Evolutionary conservation across 2,113 vertebrate species (phyloP), one percentile per base, ranked within the genome.

Genomic region (Podarcis muralis): DNA sequence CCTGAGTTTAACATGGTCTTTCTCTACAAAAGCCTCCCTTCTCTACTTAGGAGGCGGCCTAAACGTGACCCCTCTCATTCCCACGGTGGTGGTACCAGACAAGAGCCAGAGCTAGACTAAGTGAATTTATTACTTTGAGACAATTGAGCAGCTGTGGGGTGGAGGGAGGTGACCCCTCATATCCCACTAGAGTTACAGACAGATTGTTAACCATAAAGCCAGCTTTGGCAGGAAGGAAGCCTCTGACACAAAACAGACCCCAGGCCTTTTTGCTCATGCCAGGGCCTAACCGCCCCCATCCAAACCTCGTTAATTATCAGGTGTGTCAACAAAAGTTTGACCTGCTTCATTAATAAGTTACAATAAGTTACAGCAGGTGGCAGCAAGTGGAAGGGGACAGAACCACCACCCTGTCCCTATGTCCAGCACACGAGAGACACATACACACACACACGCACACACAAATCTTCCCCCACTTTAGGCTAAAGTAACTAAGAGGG

Each of bases 361-460:
- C 87, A 88, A 88, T 88, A 88, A 88, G 87, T 88, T 88, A 88
- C 62, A 88, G 81, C 87, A 88, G 87, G 87, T 88, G 81, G 87
- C 87, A 88, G 87, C 87, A 84, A 69, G 74, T 77, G 59, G 81
- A 53, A 25, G 6, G 79, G 72, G 43, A 88, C 87, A 69, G 74
- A 69, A 78, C 48, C 74, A 57, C 43, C 87, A 77, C 87, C 74
- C 23, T 84, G 87, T 84, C 87, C 87, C 87, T 78, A 88, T 84
- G 82, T 88, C 87, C 87, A 88, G 81, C 87, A 88, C 87, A 78
- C 72, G 23, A 88, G 87, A 88, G 81, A 83, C 32, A 68, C 37
- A 48, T 16, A 53, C 22, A 30, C 30, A 81, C 5, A 82, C 71
- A 68, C 40, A 32, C 71, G 40, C 86, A 87, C 80, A 78, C 74